Percentiles rank a stretch among this genome's conserved stretches.
phyloP scores from a whole-genome alignment of 2,888 invertebrate species.

The Gymnosoma rotundatum region DNA sequence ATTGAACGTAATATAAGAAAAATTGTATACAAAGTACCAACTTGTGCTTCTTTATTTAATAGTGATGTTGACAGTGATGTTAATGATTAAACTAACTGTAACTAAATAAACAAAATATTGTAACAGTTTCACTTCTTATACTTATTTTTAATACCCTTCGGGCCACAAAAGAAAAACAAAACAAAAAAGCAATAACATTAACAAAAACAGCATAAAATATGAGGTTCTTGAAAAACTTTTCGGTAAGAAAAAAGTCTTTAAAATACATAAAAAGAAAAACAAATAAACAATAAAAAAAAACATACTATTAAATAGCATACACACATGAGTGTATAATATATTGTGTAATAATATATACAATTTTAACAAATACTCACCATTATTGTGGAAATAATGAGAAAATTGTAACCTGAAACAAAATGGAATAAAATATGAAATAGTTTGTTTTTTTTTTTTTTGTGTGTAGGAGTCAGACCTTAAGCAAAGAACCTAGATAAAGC shows the following conservation, averaged over 20 bases:
- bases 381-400: not conserved
- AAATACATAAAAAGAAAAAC: not conserved
- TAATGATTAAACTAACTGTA: slow-evolving; percentile 20
- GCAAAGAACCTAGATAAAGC: slow-evolving; percentile 51
- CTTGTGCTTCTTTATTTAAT: not conserved
- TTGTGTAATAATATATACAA: not conserved
- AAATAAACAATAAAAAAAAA: not conserved
- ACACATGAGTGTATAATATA: too few relatives aligned
- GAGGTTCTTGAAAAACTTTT: slow-evolving; percentile 34
- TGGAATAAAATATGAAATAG: slow-evolving; percentile 51
- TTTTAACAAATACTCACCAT: not conserved
- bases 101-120: slow-evolving; percentile 41
- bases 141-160: slow-evolving; percentile 7
- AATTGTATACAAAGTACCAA: not conserved
- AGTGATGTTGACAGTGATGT: slow-evolving; percentile 11
- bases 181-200: not conserved
- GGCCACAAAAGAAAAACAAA: not conserved
- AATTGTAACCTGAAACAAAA: slow-evolving; percentile 44
- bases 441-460: not conserved
- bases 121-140: slow-evolving; percentile 34
- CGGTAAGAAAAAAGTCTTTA: not conserved
- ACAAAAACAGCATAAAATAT: slow-evolving; percentile 24
- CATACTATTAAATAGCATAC: not conserved
- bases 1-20: too few relatives aligned
- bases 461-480: slow-evolving; percentile 40